These are phyloP conservation scores for Lasiommata megera DNA, from an alignment of 2,888 invertebrate species.

Conservation along the genomic window DNA sequence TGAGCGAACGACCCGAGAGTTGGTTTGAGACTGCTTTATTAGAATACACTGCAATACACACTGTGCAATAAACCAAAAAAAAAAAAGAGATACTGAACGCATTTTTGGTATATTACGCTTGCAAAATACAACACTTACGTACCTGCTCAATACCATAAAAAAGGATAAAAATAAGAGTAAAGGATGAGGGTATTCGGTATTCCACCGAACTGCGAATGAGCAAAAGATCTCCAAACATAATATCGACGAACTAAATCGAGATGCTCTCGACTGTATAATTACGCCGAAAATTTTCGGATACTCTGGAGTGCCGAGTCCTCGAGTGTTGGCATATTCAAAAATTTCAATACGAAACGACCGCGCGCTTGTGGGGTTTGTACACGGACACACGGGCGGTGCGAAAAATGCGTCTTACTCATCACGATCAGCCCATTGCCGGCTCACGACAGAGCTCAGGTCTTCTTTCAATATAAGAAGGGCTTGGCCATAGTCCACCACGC, in stretches of 20 bases:
- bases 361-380: constrained; percentile 44
- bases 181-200: constrained; percentile 1
- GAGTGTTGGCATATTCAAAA: constrained; percentile 75
- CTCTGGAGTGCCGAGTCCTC: constrained; percentile 59
- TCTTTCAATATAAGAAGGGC: too few species aligned
- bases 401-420: too few species aligned
- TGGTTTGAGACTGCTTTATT: too few species aligned
- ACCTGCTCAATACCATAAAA: constrained; percentile 4
- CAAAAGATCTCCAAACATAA: constrained; percentile 37
- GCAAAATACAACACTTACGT: not conserved
- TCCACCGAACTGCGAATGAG: constrained; percentile 20
- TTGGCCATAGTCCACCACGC: too few species aligned
- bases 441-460: too few species aligned
- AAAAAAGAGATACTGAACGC: not conserved
- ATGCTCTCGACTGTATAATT: constrained; percentile 59
- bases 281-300: constrained; percentile 71
- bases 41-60: too few species aligned
- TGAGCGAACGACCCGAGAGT: too few species aligned
- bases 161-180: not conserved
- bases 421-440: too few species aligned
- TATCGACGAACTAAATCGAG: constrained; percentile 49
- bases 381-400: constrained; percentile 38
- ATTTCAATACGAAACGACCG: constrained; percentile 68
- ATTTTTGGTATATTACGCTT: not conserved
- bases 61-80: not conserved